These are phyloP conservation scores for Leptobrachium ailaonicum DNA, from an alignment of 2,113 vertebrate genomes.

Conservation along the genomic window DNA sequence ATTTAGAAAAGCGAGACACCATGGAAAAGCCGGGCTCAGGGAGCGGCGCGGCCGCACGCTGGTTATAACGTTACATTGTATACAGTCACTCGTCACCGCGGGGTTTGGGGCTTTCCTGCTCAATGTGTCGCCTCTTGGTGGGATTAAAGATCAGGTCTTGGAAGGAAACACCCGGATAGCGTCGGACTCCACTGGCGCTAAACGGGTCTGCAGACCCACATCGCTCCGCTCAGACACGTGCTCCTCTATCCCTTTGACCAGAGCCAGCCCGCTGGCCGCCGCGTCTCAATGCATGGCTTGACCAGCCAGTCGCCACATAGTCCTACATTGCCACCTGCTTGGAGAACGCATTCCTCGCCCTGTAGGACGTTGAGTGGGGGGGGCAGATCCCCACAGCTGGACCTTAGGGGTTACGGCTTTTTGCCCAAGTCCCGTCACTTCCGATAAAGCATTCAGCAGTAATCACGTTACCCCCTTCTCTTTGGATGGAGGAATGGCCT, in stretches of 20 bases:
- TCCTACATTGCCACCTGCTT: constrained; percentile 2
- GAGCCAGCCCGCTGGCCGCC: not conserved
- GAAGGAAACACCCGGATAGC: not conserved
- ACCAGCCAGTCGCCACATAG: constrained; percentile 20
- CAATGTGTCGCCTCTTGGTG: not conserved
- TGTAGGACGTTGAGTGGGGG: not conserved
- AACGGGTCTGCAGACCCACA: accelerated
- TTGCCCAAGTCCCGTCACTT: constrained; percentile 10
- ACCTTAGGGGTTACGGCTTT: constrained; percentile 4
- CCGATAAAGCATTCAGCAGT: constrained; percentile 3
- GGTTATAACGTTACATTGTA: no score
- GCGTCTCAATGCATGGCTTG: constrained; percentile 11
- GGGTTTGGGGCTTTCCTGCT: no score
- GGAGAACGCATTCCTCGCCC: constrained; percentile 4
- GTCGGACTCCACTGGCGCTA: not conserved
- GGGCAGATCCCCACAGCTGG: constrained; percentile 32
- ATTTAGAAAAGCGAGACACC: no score
- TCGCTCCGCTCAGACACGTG: not conserved
- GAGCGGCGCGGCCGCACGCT: no score
- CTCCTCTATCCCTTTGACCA: not conserved
- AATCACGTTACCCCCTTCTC: constrained; percentile 12
- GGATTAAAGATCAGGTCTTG: constrained; percentile 23
- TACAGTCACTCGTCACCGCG: no score
- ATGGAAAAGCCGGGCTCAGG: no score
- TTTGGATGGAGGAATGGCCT: constrained; percentile 7